phyloP scores from a whole-genome alignment of 2,797 vertebrate species.

The Toxotes lorentzi region DNA sequence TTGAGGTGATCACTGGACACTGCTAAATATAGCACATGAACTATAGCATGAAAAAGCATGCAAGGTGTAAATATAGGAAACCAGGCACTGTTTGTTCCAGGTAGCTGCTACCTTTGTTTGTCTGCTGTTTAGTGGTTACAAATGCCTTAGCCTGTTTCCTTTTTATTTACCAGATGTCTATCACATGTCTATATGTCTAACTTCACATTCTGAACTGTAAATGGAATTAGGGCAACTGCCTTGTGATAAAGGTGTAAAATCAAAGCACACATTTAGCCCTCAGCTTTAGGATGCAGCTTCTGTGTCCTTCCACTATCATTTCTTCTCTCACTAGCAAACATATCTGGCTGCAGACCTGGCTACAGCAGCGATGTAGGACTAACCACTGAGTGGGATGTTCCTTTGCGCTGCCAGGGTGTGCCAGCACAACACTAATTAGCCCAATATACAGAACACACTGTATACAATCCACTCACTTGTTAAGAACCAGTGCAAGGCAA shows the following conservation, averaged over 20 bases:
- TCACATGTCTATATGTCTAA: neutral
- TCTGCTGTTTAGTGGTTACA: no score
- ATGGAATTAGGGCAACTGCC: neutral
- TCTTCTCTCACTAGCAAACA: slow-evolving; percentile 36
- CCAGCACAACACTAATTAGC: slow-evolving; percentile 74
- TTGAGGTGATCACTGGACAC: neutral
- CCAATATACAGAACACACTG: slow-evolving; percentile 70
- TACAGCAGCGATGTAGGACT: slow-evolving; percentile 50
- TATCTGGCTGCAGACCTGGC: slow-evolving; percentile 36
- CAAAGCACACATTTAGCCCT: neutral
- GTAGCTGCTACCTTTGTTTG: no score
- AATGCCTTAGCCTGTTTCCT: neutral
- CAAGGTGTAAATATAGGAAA: no score
- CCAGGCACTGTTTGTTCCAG: no score
- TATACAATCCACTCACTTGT: slow-evolving; percentile 74
- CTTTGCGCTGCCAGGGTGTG: slow-evolving; percentile 54
- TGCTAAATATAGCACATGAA: neutral
- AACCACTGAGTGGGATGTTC: slow-evolving; percentile 59
- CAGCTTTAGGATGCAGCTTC: neutral
- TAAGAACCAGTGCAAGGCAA: slow-evolving; percentile 67
- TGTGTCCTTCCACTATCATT: slow-evolving; percentile 33
- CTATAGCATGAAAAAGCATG: neutral
- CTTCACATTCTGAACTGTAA: neutral
- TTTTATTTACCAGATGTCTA: neutral
- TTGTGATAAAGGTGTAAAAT: neutral